Conservation (phyloP, 2,113 vertebrate genomes). For the Indri indri region DNA sequence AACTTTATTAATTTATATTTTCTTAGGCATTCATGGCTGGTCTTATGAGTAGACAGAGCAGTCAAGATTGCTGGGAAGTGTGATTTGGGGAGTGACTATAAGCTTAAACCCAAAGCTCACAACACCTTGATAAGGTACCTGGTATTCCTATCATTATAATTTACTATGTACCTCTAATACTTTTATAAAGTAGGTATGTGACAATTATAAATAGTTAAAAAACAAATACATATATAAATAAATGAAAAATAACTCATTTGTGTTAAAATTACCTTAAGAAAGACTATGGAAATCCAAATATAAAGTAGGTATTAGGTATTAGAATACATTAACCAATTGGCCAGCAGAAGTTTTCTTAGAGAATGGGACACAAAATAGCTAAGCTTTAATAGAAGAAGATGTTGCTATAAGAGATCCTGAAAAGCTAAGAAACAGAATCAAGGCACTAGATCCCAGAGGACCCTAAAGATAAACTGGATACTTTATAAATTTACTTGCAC, state of each 20-base stretch:
- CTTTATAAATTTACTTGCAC: not conserved
- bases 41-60: not conserved
- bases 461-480: not conserved
- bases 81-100: not conserved
- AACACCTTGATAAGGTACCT: not conserved
- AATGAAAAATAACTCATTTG: not conserved
- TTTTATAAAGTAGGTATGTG: not conserved
- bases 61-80: not conserved
- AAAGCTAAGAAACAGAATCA: not conserved
- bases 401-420: not conserved
- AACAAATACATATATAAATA: not conserved
- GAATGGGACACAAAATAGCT: not conserved
- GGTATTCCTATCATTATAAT: not conserved
- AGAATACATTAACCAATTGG: not conserved
- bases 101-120: not conserved
- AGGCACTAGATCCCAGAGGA: not conserved
- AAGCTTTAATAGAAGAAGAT: not conserved
- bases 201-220: not conserved
- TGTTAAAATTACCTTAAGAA: not conserved
- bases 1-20: not conserved
- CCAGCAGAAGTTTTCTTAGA: not conserved
- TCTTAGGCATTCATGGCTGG: not conserved
- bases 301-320: not conserved
- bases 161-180: not conserved
- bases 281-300: conserved; percentile 26